Percentiles rank a stretch among this genome's conserved stretches.
phyloP scores from a whole-genome alignment of 2,113 vertebrate genomes.

The Trichomycterus rosablanca region DNA sequence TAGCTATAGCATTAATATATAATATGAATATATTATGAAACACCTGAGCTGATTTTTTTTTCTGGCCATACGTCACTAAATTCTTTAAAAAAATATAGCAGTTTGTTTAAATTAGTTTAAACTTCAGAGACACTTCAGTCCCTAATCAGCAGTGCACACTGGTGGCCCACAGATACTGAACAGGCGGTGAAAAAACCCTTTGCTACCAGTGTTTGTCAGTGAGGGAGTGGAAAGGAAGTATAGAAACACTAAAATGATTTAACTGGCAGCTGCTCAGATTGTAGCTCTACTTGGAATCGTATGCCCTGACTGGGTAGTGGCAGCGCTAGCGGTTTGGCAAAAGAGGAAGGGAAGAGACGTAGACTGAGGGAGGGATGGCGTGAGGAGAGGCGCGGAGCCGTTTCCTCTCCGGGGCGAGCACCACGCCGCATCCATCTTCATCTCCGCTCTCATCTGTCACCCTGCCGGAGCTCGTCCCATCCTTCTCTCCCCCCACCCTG shows the following conservation, averaged over 20 bases:
- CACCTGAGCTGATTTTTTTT: no score
- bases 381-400: constrained; percentile 35
- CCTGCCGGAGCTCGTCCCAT: constrained; percentile 25
- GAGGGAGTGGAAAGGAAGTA: constrained; percentile 22
- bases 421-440: constrained; percentile 33
- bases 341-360: neutral
- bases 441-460: constrained; percentile 41
- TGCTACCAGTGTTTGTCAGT: constrained; percentile 28
- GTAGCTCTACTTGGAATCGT: constrained; percentile 13
- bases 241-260: constrained; percentile 24
- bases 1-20: no score
- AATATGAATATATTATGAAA: no score
- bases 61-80: no score
- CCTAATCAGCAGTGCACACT: no score
- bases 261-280: constrained; percentile 6
- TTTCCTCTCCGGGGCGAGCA: constrained; percentile 33
- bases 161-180: no score
- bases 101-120: no score
- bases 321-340: neutral
- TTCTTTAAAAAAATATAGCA: no score
- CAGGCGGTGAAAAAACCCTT: no score
- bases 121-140: no score
- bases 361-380: constrained; percentile 25
- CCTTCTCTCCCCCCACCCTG: constrained; percentile 3
- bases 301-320: constrained; percentile 6